phyloP scores from a whole-genome alignment of 37 sponge, comb jelly and placozoan species.

The Geodia barretti region DNA sequence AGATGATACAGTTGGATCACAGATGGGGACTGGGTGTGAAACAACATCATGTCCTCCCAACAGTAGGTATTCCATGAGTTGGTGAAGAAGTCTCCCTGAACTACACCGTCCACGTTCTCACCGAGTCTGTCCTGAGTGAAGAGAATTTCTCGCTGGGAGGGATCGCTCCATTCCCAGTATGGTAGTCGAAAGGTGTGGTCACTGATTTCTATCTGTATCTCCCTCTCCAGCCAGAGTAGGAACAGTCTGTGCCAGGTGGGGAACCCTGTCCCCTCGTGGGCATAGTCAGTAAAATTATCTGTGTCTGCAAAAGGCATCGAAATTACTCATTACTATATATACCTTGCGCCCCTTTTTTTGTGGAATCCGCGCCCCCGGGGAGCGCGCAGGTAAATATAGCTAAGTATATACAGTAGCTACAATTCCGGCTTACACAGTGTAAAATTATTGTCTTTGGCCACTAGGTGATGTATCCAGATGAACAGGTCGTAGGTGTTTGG shows the following conservation, averaged over 20 bases:
- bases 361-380: too few species aligned
- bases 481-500: background rate
- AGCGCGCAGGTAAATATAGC: too few species aligned
- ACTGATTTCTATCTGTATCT: conserved; percentile 27
- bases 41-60: too few species aligned
- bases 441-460: background rate
- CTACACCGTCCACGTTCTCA: conserved; percentile 20
- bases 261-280: conserved; percentile 41
- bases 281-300: conserved; percentile 29
- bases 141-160: conserved; percentile 23
- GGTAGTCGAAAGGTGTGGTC: conserved; percentile 46
- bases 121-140: conserved; percentile 41
- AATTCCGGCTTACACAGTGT: background rate
- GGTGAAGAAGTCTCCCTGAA: too few species aligned
- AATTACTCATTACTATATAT: too few species aligned
- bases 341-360: too few species aligned
- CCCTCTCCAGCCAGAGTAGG: conserved; percentile 58
- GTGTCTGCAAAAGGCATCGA: too few species aligned
- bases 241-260: conserved; percentile 43
- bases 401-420: too few species aligned
- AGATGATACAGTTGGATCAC: background rate
- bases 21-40: too few species aligned
- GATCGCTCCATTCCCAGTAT: conserved; percentile 54
- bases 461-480: conserved; percentile 1
- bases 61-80: too few species aligned